Evolutionary conservation across 2,113 vertebrate genomes (phyloP).

Genomic region (Smithornis capensis): DNA sequence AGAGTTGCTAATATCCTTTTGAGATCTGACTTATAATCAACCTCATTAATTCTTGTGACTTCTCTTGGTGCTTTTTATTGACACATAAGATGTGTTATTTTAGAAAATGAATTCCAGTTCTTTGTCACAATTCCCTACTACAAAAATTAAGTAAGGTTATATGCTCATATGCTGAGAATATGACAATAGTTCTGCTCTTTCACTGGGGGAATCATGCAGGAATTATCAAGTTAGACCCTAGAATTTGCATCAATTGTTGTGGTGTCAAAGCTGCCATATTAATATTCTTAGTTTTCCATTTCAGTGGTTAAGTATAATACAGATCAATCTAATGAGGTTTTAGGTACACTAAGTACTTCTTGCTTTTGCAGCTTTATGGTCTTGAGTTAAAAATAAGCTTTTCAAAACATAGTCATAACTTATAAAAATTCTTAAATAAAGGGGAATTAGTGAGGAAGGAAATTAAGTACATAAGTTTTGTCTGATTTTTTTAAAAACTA

Average conservation of each 20-base stretch:
- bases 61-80: slow-evolving; percentile 58
- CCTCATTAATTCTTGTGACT: slow-evolving; percentile 56
- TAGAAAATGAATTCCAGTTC: slow-evolving; percentile 59
- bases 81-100: slow-evolving; percentile 49
- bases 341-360: slow-evolving; percentile 26
- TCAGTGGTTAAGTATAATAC: slow-evolving; percentile 64
- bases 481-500: neutral
- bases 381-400: slow-evolving; percentile 42
- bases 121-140: slow-evolving; percentile 35
- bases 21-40: slow-evolving; percentile 40
- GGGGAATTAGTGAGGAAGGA: neutral
- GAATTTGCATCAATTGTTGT: slow-evolving; percentile 73
- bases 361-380: slow-evolving; percentile 10
- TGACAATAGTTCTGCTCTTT: slow-evolving; percentile 63
- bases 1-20: slow-evolving; percentile 29
- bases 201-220: slow-evolving; percentile 46
- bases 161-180: neutral
- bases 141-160: slow-evolving; percentile 46
- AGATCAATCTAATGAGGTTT: slow-evolving; percentile 65
- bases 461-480: neutral
- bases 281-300: slow-evolving; percentile 71
- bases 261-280: slow-evolving; percentile 73
- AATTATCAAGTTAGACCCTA: slow-evolving; percentile 72
- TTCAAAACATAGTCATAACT: slow-evolving; percentile 23
- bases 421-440: slow-evolving; percentile 17